These are phyloP conservation scores for Ophion ventricosus DNA, from an alignment of 2,888 invertebrate genomes.

Conservation along the genomic window DNA sequence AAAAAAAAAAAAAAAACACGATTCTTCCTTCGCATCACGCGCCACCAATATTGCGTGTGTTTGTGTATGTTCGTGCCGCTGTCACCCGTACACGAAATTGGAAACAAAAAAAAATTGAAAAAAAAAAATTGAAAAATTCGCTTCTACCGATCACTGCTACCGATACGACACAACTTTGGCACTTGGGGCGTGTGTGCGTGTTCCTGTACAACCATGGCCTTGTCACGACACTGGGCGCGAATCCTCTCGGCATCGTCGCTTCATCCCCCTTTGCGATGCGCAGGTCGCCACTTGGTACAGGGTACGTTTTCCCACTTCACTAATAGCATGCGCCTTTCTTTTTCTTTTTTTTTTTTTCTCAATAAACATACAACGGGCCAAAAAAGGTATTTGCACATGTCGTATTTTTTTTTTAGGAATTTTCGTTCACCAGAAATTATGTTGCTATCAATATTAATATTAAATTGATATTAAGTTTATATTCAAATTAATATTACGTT, in stretches of 20 bases:
- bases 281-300: slow-evolving; percentile 97
- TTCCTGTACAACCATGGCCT: slow-evolving; percentile 62
- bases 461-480: too few relatives aligned
- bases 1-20: too few relatives aligned
- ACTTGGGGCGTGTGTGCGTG: slow-evolving; percentile 72
- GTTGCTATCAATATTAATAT: too few relatives aligned
- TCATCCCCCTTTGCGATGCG: slow-evolving; percentile 80
- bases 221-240: slow-evolving; percentile 72
- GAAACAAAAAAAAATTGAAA: slow-evolving; percentile 36
- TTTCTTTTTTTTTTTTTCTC: slow-evolving; percentile 24
- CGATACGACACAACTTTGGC: slow-evolving; percentile 72
- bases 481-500: too few relatives aligned
- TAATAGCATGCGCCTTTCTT: slow-evolving; percentile 80
- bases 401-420: background rate
- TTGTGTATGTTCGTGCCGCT: background rate
- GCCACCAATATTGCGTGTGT: slow-evolving; percentile 46
- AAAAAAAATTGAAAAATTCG: background rate
- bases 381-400: background rate
- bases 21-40: slow-evolving; percentile 59
- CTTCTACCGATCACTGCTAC: slow-evolving; percentile 62
- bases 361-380: background rate
- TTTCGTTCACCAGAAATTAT: too few relatives aligned
- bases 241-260: slow-evolving; percentile 77
- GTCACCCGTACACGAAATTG: slow-evolving; percentile 11
- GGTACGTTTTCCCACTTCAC: slow-evolving; percentile 88